Base-by-base conservation (phyloP, 23 tunicate species). In the Clavelina lepadiformis region DNA sequence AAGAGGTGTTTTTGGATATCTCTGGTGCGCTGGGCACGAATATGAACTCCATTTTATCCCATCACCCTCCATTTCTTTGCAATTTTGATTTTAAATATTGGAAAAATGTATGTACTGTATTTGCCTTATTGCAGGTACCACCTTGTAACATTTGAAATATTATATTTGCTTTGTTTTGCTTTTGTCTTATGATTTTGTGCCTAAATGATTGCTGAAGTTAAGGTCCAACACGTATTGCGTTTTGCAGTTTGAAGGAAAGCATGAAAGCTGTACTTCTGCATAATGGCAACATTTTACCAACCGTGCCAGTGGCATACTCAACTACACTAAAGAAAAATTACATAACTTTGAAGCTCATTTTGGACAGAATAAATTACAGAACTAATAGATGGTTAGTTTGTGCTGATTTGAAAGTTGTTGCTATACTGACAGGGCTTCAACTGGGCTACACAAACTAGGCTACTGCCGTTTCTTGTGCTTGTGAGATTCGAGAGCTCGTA, bases 391-490 rank as follows among this genome's bases (percentile, higher is more conserved):
- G 59, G 59, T 53, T n/a, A n/a, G 59, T 53, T 53, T 53, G 59
- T 27, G 21, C 59, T n/a, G 22, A 53, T 11, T 53, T 53, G 22
- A 53, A 53, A 53, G 59, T 53, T n/a, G 59, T 53, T 53, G 59
- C 59, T 53, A 53, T 53, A n/a, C 23, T 53, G 59, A n/a, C 59
- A 53, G 59, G 59, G 18, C 59, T 53, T n/a, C 22, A 53, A 53
- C 22, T 53, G 59, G 59, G 59, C 59, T 8, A 53, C 59, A 53
- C 59, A 53, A 53, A 53, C 20, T 53, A 53, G n/a, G n/a, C n/a
- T n/a, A n/a, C n/a, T 58, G 65, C 65, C 32, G 36, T 20, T 58
- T 58, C 36, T 20, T 58, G 65, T 58, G 65, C 65, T 28, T 58
- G 32, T 58, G 65, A 29, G 36, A 58, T 38, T 58, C 36, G 13